Evolutionary conservation across 2,113 vertebrate genomes (phyloP).

Genomic region (Plecturocebus donacophilus): DNA sequence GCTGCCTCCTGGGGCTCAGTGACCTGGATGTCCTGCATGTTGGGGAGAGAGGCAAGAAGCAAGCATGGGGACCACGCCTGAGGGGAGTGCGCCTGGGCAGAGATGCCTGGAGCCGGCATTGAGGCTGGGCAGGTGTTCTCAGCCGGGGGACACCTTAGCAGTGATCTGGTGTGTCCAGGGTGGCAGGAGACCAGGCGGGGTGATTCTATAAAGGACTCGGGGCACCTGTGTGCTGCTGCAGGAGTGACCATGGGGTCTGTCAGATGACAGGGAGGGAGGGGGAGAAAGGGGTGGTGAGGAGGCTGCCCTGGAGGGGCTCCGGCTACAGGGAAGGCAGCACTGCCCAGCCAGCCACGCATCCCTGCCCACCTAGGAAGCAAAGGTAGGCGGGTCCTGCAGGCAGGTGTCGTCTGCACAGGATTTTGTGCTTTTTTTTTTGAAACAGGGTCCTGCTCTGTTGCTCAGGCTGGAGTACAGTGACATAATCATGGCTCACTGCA

Average conservation of each 20-base stretch:
- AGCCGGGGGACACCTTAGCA: not conserved
- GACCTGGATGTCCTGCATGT: too few species aligned
- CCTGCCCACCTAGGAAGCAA: not conserved
- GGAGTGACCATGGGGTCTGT: fast-evolving
- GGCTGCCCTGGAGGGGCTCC: not conserved
- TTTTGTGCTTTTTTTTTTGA: too few species aligned
- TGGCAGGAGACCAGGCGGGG: fast-evolving
- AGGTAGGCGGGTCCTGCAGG: not conserved
- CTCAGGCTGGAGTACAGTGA: too few species aligned
- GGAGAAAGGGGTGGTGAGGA: not conserved
- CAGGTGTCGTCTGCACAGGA: not conserved
- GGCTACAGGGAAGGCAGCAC: not conserved
- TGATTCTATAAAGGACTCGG: not conserved
- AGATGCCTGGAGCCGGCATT: not conserved
- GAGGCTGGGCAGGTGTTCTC: not conserved
- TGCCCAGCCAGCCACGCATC: not conserved
- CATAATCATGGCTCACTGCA: too few species aligned
- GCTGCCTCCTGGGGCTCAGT: too few species aligned
- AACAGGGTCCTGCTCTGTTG: too few species aligned
- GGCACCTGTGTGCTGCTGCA: too few species aligned
- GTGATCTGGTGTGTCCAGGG: not conserved
- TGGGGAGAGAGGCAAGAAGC: not conserved
- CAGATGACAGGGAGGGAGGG: too few species aligned
- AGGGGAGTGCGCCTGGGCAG: not conserved
- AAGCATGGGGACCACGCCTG: fast-evolving